Base-by-base conservation (phyloP, 1,140 invertebrate species). In the Trinorchestia longiramus region DNA sequence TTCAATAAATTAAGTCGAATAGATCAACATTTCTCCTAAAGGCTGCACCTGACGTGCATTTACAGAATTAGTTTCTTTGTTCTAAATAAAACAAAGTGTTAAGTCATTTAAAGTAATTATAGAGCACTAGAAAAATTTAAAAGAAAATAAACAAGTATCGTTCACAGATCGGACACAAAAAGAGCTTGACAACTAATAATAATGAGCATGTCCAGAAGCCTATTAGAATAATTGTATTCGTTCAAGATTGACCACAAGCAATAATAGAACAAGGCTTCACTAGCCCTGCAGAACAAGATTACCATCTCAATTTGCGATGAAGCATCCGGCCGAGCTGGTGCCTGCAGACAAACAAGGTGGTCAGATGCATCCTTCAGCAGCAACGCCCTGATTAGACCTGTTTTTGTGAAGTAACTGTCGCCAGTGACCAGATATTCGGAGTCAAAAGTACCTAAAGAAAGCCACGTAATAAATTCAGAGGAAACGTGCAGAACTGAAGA, bases 321-420 rank as follows among this genome's bases (percentile, higher is more conserved):
- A 77, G 62, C 28, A 90, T 90, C 88, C 88, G 88, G 43, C 0
- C 88, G 43, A 36, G 43, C n/a, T 19, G 88, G n/a, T 41, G 88
- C 41, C n/a, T 3, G 6, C 88, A 19, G 88, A 90, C 88, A 90
- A 90, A 90, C 88, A 90, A 90, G 43, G 88, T 90, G 41, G 28
- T 90, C 88, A 42, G 28, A 90, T 36, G 88, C 88, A 90, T 90
- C 88, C 88, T 90, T 19, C 11, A 90, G 28, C 88, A 42, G 88
- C n/a, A 90, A 90, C 88, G 88, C 88, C 88, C 43, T 90, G 88
- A 90, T 90, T 90, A 90, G 62, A 77, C 62, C 28, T 36, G 62
- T 77, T 77, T 77, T 77, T 77, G 36, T 36, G 28, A 77, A 36
- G 11, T 36, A 77, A 36, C 62, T 77, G 62, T 77, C 62, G 62